These are phyloP conservation scores for Drosophila borealis DNA, from an alignment of 2,888 invertebrate genomes.

Conservation along the genomic window DNA sequence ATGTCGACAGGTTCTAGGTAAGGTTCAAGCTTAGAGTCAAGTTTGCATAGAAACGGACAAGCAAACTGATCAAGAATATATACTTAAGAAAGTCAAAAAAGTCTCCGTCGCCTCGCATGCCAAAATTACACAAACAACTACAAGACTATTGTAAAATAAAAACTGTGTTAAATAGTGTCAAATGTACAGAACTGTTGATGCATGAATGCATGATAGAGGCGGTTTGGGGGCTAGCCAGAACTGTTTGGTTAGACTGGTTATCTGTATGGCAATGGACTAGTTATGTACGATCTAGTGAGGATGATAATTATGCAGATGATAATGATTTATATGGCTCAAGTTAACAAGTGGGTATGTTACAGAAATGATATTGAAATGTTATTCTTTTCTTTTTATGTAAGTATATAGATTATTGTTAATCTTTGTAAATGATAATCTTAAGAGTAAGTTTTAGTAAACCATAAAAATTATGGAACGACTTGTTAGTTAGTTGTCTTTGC, in stretches of 20 bases:
- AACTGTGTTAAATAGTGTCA: conserved; percentile 12
- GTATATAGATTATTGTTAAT: conserved; percentile 4
- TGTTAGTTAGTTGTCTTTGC: conserved; percentile 58
- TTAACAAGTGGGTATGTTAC: conserved; percentile 30
- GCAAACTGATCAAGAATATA: too few relatives aligned
- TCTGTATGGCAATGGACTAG: conserved; percentile 4
- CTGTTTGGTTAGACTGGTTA: neutral
- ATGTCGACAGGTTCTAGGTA: too few relatives aligned
- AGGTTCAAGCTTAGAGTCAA: too few relatives aligned
- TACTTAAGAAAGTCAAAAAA: too few relatives aligned
- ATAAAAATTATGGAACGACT: conserved; percentile 56
- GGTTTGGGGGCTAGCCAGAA: neutral
- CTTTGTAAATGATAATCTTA: conserved; percentile 58
- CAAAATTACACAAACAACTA: too few relatives aligned
- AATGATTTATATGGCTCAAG: conserved; percentile 3
- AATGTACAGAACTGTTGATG: conserved; percentile 34
- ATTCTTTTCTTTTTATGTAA: neutral
- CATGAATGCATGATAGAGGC: too few relatives aligned
- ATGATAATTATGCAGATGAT: neutral
- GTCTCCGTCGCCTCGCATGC: too few relatives aligned
- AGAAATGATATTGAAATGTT: conserved; percentile 23
- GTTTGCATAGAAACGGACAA: too few relatives aligned
- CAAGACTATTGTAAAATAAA: neutral
- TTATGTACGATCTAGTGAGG: conserved; percentile 8
- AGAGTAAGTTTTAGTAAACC: conserved; percentile 53